phyloP scores from a whole-genome alignment of 1,140 invertebrate genomes.

The Pseudoatta argentina region DNA sequence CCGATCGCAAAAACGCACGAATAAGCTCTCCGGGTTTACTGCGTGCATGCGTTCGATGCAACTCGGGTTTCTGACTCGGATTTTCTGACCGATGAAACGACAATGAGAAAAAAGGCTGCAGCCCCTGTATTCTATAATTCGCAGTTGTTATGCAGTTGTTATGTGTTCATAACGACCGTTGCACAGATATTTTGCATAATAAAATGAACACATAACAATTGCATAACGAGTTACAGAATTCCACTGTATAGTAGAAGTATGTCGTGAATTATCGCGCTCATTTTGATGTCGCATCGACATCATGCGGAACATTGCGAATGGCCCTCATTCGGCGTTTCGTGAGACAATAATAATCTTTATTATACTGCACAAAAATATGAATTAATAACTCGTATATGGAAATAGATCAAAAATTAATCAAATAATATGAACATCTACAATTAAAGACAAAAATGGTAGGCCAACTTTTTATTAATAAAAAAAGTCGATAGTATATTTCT shows the following conservation, averaged over 20 bases:
- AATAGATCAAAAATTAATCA: too few species aligned
- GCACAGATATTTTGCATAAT: too few species aligned
- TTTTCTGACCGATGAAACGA: neutral
- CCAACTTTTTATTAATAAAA: too few species aligned
- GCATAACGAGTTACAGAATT: too few species aligned
- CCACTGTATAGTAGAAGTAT: too few species aligned
- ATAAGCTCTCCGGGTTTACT: neutral
- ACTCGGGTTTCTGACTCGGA: constrained; percentile 32
- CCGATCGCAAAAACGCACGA: constrained; percentile 31
- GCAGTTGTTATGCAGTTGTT: too few species aligned
- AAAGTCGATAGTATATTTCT: too few species aligned
- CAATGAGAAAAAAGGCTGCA: neutral
- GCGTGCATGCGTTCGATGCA: neutral
- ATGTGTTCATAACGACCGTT: too few species aligned
- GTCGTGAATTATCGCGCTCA: neutral
- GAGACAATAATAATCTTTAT: neutral
- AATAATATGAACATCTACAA: too few species aligned
- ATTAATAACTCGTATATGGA: neutral
- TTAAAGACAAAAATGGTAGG: too few species aligned
- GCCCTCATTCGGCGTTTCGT: neutral
- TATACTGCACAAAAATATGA: neutral
- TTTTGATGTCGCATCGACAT: neutral
- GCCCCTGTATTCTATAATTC: too few species aligned
- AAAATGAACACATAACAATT: too few species aligned
- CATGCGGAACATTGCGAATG: neutral